These are phyloP conservation scores for Portevinia maculata DNA, from an alignment of 2,888 invertebrate species.

Conservation along the genomic window DNA sequence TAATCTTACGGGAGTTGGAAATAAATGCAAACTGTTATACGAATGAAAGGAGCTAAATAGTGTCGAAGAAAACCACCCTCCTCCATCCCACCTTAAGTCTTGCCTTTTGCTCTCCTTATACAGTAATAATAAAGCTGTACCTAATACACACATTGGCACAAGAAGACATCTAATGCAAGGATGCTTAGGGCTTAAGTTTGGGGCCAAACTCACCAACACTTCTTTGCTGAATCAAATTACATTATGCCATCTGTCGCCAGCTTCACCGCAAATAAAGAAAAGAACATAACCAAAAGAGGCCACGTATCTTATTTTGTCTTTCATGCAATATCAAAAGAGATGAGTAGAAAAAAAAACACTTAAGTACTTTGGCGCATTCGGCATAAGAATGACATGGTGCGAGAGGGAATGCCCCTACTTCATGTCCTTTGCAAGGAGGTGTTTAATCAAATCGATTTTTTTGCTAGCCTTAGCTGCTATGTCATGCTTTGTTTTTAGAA, in stretches of 20 bases:
- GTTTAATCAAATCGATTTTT: constrained; percentile 70
- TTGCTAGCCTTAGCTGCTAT: constrained; percentile 3
- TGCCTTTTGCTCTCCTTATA: constrained; percentile 7
- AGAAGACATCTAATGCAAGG: constrained; percentile 31
- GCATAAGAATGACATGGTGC: constrained; percentile 47
- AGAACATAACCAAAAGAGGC: constrained; percentile 69
- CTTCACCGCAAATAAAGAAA: constrained; percentile 72
- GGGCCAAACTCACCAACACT: constrained; percentile 40
- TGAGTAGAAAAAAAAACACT: constrained; percentile 46
- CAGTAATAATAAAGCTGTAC: constrained; percentile 52
- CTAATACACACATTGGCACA: constrained; percentile 33
- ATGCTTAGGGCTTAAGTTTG: constrained; percentile 23
- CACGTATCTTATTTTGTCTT: constrained; percentile 72
- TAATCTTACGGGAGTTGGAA: constrained; percentile 65
- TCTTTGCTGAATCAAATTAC: constrained; percentile 69
- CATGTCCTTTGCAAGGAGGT: constrained; percentile 34
- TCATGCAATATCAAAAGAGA: constrained; percentile 63
- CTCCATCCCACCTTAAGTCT: neutral
- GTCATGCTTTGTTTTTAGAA: constrained; percentile 40
- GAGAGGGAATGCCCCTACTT: constrained; percentile 19
- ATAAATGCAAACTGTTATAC: constrained; percentile 71
- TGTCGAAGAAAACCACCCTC: constrained; percentile 17
- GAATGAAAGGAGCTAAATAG: constrained; percentile 47
- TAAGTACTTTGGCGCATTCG: constrained; percentile 66
- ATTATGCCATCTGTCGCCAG: constrained; percentile 72